phyloP scores from a whole-genome alignment of 2,797 vertebrate species.

The Cephalopachus bancanus region DNA sequence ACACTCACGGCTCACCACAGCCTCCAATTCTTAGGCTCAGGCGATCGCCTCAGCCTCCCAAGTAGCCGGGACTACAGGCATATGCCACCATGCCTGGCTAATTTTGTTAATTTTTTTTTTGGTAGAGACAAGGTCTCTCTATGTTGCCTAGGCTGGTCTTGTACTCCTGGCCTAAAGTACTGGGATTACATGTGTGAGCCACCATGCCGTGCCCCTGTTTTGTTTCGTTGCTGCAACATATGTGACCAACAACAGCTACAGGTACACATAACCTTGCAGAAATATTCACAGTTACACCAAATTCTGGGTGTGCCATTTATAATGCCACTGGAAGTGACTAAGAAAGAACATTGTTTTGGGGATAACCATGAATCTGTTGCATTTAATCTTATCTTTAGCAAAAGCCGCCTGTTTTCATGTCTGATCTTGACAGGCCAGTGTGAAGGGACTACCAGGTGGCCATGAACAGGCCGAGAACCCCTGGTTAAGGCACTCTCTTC shows the following conservation, averaged over 20 bases:
- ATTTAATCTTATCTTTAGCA: slow-evolving; percentile 21
- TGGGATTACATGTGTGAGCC: no score
- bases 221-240: background rate
- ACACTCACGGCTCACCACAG: no score
- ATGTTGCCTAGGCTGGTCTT: no score
- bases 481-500: background rate
- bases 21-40: no score
- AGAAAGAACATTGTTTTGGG: background rate
- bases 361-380: background rate
- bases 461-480: background rate
- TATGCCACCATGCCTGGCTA: no score
- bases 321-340: background rate
- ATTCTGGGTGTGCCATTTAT: background rate
- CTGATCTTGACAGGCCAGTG: background rate
- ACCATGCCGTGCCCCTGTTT: no score
- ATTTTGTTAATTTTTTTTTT: no score
- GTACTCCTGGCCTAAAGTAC: no score
- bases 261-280: background rate
- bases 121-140: no score
- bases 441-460: background rate
- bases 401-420: background rate
- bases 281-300: background rate
- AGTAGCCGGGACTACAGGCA: no score
- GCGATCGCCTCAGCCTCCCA: no score
- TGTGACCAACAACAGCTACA: background rate